Base-by-base conservation (phyloP, 2,888 invertebrate species). In the Patella pellucida region DNA sequence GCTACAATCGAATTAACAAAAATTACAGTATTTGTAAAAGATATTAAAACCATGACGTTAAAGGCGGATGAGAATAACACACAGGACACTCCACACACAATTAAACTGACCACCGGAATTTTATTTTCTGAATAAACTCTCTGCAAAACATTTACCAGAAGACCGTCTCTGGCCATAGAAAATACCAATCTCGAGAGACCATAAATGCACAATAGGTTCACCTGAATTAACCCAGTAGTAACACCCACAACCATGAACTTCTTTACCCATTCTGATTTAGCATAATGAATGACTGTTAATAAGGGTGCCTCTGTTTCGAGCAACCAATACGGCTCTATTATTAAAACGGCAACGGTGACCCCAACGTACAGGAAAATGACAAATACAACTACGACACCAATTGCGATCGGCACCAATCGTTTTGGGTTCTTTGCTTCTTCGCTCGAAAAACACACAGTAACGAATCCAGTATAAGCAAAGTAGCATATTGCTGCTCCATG, bases 391-490 rank as follows among this genome's bases (percentile, higher is more conserved):
- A 62, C 62, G 14, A 62, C 14, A 23, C 19, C 12, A 62, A 62
- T 62, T 23, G 62, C 23, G 2, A 62, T 62, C 23, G 62, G 62
- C 23, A 62, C 23, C 11, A 23, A 62, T 23, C 62, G 19, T 62
- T 23, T 62, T 12, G 62, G 19, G 4, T 62, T 23, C 15, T 62
- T 62, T 9, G 62, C 62, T 62, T 62, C 62, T 62, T 62, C 62
- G 1, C 62, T 19, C 19, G 62, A 62, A 62, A 23, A 19, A 62
- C 19, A 19, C 14, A 62, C 62, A 12, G 23, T 23, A 12, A 23
- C 19, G 62, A 62, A 62, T 23, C 62, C 62, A 23, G 62, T 62
- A 23, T 62, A 62, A 62, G 62, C 62, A 62, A 62, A 62, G 62
- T 62, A 62, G 3, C 62, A 62, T 12, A 62, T 62, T 23, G 62